Percentiles rank a stretch among this genome's conserved stretches.
These are phyloP conservation scores for Ischnura elegans DNA, from an alignment of 2,888 invertebrate genomes.

Conservation along the genomic window DNA sequence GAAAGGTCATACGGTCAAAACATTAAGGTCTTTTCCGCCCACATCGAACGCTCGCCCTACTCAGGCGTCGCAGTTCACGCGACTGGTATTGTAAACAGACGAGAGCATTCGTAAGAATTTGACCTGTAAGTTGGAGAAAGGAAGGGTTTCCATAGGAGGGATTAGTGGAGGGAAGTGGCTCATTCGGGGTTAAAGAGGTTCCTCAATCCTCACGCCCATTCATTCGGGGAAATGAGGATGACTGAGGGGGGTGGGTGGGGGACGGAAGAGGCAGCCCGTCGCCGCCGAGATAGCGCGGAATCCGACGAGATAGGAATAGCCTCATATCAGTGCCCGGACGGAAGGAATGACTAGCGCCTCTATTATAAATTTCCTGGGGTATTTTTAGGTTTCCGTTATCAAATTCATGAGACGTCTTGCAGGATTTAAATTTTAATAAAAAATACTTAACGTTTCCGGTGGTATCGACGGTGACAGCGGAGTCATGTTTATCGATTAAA, in stretches of 20 bases:
- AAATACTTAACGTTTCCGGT: background rate
- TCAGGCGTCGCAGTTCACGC: background rate
- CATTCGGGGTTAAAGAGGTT: background rate
- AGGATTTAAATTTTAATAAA: background rate
- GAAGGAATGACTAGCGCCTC: background rate
- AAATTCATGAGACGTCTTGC: background rate
- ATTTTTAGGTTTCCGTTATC: background rate
- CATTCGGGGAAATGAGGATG: background rate
- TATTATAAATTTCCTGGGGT: background rate
- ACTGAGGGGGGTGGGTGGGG: background rate
- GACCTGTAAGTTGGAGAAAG: background rate
- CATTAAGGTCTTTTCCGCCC: background rate
- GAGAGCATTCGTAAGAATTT: no score
- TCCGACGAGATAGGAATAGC: background rate
- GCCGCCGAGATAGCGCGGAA: background rate
- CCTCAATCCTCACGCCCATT: background rate
- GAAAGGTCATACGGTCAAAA: background rate
- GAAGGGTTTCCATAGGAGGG: background rate
- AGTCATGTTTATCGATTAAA: no score
- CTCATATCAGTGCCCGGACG: background rate
- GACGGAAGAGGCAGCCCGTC: background rate
- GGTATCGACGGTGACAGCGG: background rate
- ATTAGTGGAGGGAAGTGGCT: background rate
- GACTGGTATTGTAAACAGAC: background rate
- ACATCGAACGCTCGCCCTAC: background rate